Conservation (phyloP, 2,888 invertebrate species). For the Cantharis nigra region DNA sequence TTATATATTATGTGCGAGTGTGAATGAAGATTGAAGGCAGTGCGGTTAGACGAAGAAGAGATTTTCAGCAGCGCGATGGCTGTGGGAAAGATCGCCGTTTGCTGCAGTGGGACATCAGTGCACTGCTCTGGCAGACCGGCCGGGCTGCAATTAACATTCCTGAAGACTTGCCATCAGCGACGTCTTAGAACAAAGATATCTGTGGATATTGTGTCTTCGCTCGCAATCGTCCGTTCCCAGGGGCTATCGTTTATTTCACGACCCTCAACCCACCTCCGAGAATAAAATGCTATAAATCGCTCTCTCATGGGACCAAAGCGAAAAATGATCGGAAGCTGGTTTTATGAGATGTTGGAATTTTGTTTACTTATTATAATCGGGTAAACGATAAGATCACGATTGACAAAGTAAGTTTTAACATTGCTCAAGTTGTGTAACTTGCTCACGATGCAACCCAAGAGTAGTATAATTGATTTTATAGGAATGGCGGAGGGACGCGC, state of each 20-base stretch:
- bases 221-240: constrained; percentile 37
- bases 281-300: constrained; percentile 4
- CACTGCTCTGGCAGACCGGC: constrained; percentile 46
- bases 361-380: constrained; percentile 14
- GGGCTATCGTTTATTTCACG: constrained; percentile 37
- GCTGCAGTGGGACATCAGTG: constrained; percentile 39
- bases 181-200: constrained; percentile 55
- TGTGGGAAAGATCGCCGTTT: constrained; percentile 25
- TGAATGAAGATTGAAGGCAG: constrained; percentile 19
- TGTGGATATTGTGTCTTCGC: constrained; percentile 41
- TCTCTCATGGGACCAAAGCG: not conserved
- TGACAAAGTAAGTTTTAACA: constrained; percentile 16
- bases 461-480: constrained; percentile 34
- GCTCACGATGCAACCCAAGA: constrained; percentile 20
- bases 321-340: constrained; percentile 11
- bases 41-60: constrained; percentile 17
- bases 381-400: constrained; percentile 8
- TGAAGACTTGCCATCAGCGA: constrained; percentile 53
- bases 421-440: constrained; percentile 17
- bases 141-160: constrained; percentile 54
- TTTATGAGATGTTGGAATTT: constrained; percentile 13
- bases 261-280: constrained; percentile 24
- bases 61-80: constrained; percentile 22
- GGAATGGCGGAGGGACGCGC: constrained; percentile 24
- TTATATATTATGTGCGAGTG: constrained; percentile 14